phyloP scores from a whole-genome alignment of 2,113 vertebrate genomes.

The Salvelinus fontinalis region DNA sequence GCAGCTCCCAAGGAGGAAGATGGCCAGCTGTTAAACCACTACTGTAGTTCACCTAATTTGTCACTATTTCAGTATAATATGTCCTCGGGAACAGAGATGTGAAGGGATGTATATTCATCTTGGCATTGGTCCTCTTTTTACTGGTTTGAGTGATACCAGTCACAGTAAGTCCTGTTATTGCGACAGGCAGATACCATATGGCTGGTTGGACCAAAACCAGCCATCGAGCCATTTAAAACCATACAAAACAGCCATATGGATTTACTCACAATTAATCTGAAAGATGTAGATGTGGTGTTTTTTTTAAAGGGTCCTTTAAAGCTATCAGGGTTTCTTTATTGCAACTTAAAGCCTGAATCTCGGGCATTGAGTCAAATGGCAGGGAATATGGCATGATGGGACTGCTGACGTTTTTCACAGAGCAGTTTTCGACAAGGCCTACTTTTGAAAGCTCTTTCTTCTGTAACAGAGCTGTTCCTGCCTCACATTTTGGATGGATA shows the following conservation, averaged over 20 bases:
- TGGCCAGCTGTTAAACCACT: neutral
- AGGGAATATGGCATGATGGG: neutral
- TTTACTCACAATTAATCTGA: neutral
- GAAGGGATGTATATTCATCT: neutral
- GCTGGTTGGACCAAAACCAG: neutral
- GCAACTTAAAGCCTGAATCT: neutral
- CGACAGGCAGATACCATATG: neutral
- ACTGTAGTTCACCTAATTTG: neutral
- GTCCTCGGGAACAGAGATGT: neutral
- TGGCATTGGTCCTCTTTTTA: neutral
- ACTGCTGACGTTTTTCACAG: slow-evolving; percentile 3
- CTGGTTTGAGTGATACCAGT: neutral
- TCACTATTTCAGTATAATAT: neutral
- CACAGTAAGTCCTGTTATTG: neutral
- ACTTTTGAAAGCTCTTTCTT: slow-evolving; percentile 14
- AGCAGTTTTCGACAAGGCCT: slow-evolving; percentile 6
- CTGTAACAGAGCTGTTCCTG: slow-evolving; percentile 3
- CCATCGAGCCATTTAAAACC: neutral
- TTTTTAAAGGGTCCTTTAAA: neutral
- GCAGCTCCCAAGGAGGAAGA: neutral
- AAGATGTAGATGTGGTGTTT: slow-evolving; percentile 7
- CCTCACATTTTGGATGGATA: slow-evolving; percentile 17
- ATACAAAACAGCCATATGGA: slow-evolving; percentile 4
- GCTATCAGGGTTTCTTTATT: neutral
- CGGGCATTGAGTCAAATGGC: neutral